Evolutionary conservation across 2,888 invertebrate species (phyloP), one percentile per base, ranked within the genome.

Genomic region (Tortricodes alternella): DNA sequence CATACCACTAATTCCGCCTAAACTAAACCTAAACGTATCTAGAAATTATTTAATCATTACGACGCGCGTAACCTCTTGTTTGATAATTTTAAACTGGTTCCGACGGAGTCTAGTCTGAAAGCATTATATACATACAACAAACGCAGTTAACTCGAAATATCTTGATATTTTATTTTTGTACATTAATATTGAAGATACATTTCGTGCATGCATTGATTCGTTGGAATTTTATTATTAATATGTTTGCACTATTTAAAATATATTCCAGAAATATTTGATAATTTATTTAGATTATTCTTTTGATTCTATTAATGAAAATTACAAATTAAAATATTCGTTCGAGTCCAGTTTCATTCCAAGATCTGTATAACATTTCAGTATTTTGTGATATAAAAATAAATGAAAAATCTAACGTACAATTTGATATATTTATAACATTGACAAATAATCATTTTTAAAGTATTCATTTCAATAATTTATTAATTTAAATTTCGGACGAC

Each of bases 81-180:
- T 61, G 63, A 63, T 59, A 63, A 69, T 73, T 58, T 73, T 71
- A 67, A 72, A 77, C 73, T 73, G 74, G 76, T 72, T 73, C 68
- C 49, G 51, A 57, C 50, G 62, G 62, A 61, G 61, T 63, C 65
- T 70, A 62, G 62, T 69, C 67, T 68, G 70, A 71, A 80, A 79
- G 74, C 89, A 81, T 85, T 89, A 89, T 89, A 89, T 89, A 89
- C 89, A 89, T 81, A 89, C 78, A 88, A 83, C 76, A 78, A 55
- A 79, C 74, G 78, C 70, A 70, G 69, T 73, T 63, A 70, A 67
- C 67, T 68, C 64, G 61, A 66, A 65, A 63, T 62, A 24, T n/a
- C n/a, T n/a, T 58, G 56, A 49, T 62, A 59, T 60, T 29, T 27
- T 9, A 59, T 57, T 63, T 68, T 70, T 73, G 66, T 71, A 73